Percentiles rank a stretch among this genome's conserved stretches.
phyloP scores from a whole-genome alignment of 2,797 vertebrate species.

The Betta splendens region DNA sequence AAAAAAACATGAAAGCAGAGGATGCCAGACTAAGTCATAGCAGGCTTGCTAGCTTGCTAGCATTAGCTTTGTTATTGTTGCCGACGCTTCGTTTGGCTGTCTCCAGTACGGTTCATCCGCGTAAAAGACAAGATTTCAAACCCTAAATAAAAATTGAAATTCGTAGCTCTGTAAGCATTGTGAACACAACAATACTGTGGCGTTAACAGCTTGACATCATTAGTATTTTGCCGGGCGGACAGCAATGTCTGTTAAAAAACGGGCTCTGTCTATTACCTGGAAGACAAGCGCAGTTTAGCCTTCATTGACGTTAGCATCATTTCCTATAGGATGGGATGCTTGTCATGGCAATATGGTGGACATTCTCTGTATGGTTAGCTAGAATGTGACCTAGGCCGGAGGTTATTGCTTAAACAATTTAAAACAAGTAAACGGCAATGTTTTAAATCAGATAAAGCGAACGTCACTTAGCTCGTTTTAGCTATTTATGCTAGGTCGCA shows the following conservation, averaged over 20 bases:
- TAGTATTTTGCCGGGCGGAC: background rate
- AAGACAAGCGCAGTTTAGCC: slow-evolving; percentile 44
- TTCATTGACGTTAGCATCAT: slow-evolving; percentile 16
- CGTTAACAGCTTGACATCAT: background rate
- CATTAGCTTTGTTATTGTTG: slow-evolving; percentile 85
- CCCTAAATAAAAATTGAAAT: slow-evolving; percentile 1
- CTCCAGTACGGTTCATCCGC: slow-evolving; percentile 42
- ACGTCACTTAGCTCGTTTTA: background rate
- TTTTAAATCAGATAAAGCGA: slow-evolving; percentile 4
- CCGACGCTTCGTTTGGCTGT: slow-evolving; percentile 61
- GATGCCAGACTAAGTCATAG: slow-evolving; percentile 55
- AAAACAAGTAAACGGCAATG: background rate
- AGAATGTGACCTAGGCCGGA: accelerated
- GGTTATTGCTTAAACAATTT: background rate
- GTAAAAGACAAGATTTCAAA: slow-evolving; percentile 10
- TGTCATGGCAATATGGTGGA: background rate
- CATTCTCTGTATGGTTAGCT: background rate
- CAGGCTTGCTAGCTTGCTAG: slow-evolving; percentile 70
- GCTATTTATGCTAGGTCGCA: slow-evolving; percentile 7
- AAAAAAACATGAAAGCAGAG: slow-evolving; percentile 23
- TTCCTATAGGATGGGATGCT: background rate
- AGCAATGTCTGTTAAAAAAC: slow-evolving; percentile 33
- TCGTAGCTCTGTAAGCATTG: background rate
- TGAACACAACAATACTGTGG: background rate
- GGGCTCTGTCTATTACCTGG: slow-evolving; percentile 77